Percentiles rank a stretch among this genome's conserved stretches.
These are phyloP conservation scores for Heliconius erato DNA, from an alignment of 2,888 invertebrate genomes.

Conservation along the genomic window DNA sequence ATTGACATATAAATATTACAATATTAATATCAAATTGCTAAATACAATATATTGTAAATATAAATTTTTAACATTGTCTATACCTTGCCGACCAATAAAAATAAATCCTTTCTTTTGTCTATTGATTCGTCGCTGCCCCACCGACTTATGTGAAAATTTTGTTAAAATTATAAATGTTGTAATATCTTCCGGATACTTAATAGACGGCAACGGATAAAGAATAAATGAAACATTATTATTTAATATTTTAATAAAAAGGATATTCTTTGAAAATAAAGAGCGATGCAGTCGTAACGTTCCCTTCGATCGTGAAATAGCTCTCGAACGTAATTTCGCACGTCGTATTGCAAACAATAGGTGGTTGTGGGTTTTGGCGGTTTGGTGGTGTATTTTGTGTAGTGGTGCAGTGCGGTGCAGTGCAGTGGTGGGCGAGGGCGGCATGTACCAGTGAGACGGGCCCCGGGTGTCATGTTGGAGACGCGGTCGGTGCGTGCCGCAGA, in stretches of 20 bases:
- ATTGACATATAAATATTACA: background rate
- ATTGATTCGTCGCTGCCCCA: constrained; percentile 83
- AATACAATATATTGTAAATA: background rate
- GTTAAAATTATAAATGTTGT: constrained; percentile 63
- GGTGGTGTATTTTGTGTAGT: constrained; percentile 18
- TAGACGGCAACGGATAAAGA: constrained; percentile 32
- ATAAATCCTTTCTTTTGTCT: constrained; percentile 72
- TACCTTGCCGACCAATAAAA: constrained; percentile 57
- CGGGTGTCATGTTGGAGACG: constrained; percentile 89
- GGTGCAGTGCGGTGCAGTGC: constrained; percentile 70
- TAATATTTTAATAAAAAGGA: constrained; percentile 26
- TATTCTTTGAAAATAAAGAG: constrained; percentile 29
- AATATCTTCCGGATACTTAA: constrained; percentile 63
- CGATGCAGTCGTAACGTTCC: constrained; percentile 60
- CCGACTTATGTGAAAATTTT: constrained; percentile 76
- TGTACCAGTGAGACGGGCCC: constrained; percentile 73
- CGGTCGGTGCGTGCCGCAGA: constrained; percentile 91
- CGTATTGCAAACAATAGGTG: constrained; percentile 70
- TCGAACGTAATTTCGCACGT: constrained; percentile 76
- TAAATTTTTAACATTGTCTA: constrained; percentile 53
- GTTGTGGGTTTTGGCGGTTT: constrained; percentile 54
- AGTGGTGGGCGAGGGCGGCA: constrained; percentile 61
- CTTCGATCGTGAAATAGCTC: constrained; percentile 66
- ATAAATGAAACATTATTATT: constrained; percentile 32
- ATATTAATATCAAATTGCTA: background rate